A percentile compares a stretch with the other conserved stretches of the same genome.
phyloP scores from a whole-genome alignment of 2,888 invertebrate genomes.

The Drosophila mayaguana region DNA sequence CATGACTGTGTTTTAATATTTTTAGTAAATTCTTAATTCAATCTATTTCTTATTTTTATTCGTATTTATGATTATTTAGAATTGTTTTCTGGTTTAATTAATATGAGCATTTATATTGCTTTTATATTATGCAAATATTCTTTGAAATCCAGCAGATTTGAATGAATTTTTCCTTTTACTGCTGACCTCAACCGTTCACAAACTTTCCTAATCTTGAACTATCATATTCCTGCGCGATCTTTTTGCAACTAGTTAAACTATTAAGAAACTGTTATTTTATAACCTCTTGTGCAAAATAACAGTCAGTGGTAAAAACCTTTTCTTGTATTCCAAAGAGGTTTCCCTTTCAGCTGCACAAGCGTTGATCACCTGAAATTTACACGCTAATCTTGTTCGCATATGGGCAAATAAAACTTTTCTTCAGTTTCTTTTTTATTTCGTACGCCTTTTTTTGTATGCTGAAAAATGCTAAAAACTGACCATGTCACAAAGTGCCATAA shows the following conservation, averaged over 20 bases:
- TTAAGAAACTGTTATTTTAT: background rate
- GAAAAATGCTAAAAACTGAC: conserved; percentile 67
- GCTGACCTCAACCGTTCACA: background rate
- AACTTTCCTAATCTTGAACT: background rate
- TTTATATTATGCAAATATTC: too few species aligned
- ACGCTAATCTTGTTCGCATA: conserved; percentile 24
- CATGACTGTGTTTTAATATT: too few species aligned
- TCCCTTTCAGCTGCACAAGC: background rate
- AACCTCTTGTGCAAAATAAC: background rate
- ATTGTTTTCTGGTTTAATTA: too few species aligned
- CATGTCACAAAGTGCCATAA: conserved; percentile 76
- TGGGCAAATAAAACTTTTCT: conserved; percentile 30
- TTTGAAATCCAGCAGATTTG: too few species aligned
- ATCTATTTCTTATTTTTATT: too few species aligned
- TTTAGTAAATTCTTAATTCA: too few species aligned
- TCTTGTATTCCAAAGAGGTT: background rate
- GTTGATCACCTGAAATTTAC: conserved; percentile 39
- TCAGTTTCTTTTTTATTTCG: background rate
- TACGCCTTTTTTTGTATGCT: conserved; percentile 1
- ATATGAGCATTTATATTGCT: too few species aligned
- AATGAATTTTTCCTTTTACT: too few species aligned
- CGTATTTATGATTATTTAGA: too few species aligned
- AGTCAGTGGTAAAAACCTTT: background rate
- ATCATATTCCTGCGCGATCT: background rate
- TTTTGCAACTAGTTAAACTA: background rate